Percentiles rank a stretch among this genome's conserved stretches.
Evolutionary conservation across 2,888 invertebrate species (phyloP).

Genomic region (Amblyjoppa fuscipennis): DNA sequence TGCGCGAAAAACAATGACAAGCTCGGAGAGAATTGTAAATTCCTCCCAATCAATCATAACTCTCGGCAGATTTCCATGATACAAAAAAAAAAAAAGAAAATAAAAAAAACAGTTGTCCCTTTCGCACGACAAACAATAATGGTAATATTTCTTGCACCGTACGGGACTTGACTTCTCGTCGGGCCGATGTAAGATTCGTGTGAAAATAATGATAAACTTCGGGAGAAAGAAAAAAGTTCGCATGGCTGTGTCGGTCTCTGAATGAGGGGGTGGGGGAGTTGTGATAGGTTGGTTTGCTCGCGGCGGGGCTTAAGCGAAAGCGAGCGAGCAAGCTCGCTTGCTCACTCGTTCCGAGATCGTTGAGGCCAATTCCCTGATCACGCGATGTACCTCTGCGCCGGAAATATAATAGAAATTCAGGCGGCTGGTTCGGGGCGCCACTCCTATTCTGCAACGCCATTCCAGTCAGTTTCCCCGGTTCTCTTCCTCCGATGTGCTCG

Average conservation of each 20-base stretch:
- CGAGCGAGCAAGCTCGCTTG: slow-evolving; percentile 61
- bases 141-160: slow-evolving; percentile 29
- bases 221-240: slow-evolving; percentile 51
- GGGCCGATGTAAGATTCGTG: slow-evolving; percentile 18
- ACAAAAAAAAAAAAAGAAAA: no score
- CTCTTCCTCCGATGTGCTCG: slow-evolving; percentile 52
- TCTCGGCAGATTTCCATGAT: no score
- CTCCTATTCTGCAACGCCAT: slow-evolving; percentile 62
- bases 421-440: slow-evolving; percentile 63
- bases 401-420: slow-evolving; percentile 82
- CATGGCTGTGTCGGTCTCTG: slow-evolving; percentile 47
- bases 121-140: slow-evolving; percentile 4
- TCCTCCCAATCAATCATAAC: no score
- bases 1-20: slow-evolving; percentile 51
- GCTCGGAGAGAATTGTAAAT: neutral
- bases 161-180: slow-evolving; percentile 28
- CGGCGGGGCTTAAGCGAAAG: slow-evolving; percentile 48
- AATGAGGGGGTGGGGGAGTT: slow-evolving; percentile 34
- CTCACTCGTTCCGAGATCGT: slow-evolving; percentile 68
- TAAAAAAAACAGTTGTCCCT: no score
- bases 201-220: slow-evolving; percentile 52
- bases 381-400: slow-evolving; percentile 78
- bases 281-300: slow-evolving; percentile 53
- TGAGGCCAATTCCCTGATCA: slow-evolving; percentile 76
- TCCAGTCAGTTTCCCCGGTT: slow-evolving; percentile 58